phyloP scores from a whole-genome alignment of 2,113 vertebrate species.

The Diadophis punctatus region DNA sequence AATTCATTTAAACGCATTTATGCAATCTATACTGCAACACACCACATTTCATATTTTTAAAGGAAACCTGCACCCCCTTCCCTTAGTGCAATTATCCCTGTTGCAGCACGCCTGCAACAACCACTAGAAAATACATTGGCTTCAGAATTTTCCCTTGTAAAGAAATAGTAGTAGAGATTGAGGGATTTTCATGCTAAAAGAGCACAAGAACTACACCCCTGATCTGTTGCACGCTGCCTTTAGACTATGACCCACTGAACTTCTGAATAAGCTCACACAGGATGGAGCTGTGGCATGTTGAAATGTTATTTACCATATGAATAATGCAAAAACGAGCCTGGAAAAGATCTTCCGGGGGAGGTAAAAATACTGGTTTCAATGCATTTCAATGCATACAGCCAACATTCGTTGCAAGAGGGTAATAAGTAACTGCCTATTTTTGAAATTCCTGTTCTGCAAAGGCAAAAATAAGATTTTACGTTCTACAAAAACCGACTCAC shows the following conservation, averaged over 20 bases:
- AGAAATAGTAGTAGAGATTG: neutral
- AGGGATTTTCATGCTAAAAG: neutral
- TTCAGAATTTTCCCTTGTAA: conserved; percentile 1
- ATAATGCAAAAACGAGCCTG: neutral
- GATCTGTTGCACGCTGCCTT: neutral
- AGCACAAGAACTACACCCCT: neutral
- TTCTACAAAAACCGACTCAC: neutral
- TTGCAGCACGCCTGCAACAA: conserved; percentile 34
- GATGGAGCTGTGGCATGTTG: neutral
- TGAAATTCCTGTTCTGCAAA: neutral
- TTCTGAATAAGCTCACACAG: neutral
- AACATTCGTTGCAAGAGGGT: neutral
- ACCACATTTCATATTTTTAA: neutral
- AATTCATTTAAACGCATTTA: neutral
- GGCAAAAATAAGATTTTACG: neutral
- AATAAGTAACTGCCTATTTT: neutral
- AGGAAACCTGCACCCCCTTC: conserved; percentile 6
- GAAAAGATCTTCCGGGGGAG: neutral
- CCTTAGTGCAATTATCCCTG: neutral
- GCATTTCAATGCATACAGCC: neutral
- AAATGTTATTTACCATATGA: neutral
- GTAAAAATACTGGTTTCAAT: neutral
- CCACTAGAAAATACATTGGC: conserved; percentile 25
- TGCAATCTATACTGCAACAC: neutral
- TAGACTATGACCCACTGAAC: neutral